Evolutionary conservation across 2,113 vertebrate species (phyloP).

Genomic region (Plestiodon gilberti): DNA sequence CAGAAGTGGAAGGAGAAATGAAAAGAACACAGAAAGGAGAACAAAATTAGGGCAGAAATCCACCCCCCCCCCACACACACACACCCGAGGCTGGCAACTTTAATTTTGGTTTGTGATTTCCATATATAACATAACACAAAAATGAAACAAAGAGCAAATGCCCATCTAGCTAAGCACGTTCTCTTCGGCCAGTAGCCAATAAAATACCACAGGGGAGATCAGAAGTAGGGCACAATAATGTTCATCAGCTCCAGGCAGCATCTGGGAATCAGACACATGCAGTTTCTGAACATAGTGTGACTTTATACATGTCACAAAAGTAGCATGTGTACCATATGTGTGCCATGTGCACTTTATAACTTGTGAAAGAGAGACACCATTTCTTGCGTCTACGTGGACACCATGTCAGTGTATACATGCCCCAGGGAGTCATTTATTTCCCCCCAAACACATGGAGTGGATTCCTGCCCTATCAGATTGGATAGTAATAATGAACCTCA

Average conservation of each 20-base stretch:
- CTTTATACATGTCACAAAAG: not conserved
- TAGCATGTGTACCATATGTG: not conserved
- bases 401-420: not conserved
- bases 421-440: not conserved
- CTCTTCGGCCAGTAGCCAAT: not conserved
- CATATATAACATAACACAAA: not conserved
- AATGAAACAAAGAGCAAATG: not conserved
- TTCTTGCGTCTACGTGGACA: not conserved
- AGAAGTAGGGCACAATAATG: not conserved
- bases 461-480: not conserved
- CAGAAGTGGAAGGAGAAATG: not conserved
- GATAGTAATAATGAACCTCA: not conserved
- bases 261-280: not conserved
- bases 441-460: not conserved
- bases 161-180: not conserved
- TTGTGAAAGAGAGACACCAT: not conserved
- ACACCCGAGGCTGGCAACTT: not conserved
- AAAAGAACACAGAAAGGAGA: not conserved
- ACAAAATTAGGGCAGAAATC: not conserved
- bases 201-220: not conserved
- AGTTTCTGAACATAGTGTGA: not conserved
- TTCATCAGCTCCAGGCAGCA: not conserved
- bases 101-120: constrained; percentile 4
- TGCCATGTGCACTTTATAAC: no score
- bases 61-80: not conserved